phyloP scores from a whole-genome alignment of 2,797 vertebrate species.

The Scleropages formosus region DNA sequence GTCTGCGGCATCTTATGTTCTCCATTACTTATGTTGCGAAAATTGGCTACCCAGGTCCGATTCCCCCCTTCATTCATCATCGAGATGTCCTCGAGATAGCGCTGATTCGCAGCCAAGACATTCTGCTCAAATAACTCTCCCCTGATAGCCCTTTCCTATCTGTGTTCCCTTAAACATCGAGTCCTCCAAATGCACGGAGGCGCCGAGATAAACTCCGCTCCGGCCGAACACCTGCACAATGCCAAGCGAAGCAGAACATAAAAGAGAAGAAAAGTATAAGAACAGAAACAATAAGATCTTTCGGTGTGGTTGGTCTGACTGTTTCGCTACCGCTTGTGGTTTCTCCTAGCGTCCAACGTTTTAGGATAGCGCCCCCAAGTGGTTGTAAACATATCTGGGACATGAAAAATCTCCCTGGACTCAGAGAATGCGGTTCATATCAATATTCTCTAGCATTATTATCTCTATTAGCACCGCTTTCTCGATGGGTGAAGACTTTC shows the following conservation, averaged over 20 bases:
- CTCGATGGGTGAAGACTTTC: too few relatives aligned
- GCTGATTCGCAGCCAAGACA: constrained; percentile 27
- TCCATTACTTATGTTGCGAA: constrained; percentile 29
- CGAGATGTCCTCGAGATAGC: constrained; percentile 29
- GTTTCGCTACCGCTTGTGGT: background rate
- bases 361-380: background rate
- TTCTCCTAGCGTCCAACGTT: background rate
- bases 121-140: constrained; percentile 25
- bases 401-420: too few relatives aligned
- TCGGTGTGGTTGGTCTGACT: background rate
- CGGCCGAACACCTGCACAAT: background rate
- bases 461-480: too few relatives aligned
- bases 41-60: constrained; percentile 20
- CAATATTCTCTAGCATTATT: too few relatives aligned
- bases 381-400: background rate
- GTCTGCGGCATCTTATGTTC: constrained; percentile 10
- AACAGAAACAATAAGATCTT: background rate
- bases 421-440: too few relatives aligned
- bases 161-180: constrained; percentile 11
- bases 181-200: background rate
- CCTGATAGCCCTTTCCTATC: constrained; percentile 18
- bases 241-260: background rate
- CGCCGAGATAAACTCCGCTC: background rate
- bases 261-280: background rate
- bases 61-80: constrained; percentile 27